phyloP scores from a whole-genome alignment of 2,113 vertebrate genomes.

The Vimba vimba region DNA sequence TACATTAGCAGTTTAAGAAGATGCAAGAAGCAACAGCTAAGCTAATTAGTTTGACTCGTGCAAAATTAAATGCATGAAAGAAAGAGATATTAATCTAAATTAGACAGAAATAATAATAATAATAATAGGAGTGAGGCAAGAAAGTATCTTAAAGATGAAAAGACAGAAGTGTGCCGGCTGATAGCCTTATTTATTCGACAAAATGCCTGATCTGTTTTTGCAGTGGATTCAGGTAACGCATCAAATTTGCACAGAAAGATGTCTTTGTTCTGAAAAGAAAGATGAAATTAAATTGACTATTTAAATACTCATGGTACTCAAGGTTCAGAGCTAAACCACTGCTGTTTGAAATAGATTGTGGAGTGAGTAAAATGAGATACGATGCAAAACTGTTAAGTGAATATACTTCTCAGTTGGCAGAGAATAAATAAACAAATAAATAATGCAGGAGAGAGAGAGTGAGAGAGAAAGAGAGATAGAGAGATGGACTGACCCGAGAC shows the following conservation, averaged over 20 bases:
- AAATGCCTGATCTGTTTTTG: background rate
- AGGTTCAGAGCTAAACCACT: background rate
- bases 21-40: background rate
- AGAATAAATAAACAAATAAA: background rate
- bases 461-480: slow-evolving; percentile 64
- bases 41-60: background rate
- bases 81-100: background rate
- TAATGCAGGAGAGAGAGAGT: slow-evolving; percentile 10
- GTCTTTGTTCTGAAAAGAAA: background rate
- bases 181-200: background rate
- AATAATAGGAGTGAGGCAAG: background rate
- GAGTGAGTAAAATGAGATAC: background rate
- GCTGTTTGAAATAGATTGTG: background rate
- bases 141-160: background rate
- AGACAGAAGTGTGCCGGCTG: slow-evolving; percentile 7
- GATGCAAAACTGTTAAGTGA: background rate
- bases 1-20: background rate
- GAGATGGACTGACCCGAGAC: slow-evolving; percentile 91
- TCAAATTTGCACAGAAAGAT: background rate
- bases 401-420: background rate
- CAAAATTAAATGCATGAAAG: background rate
- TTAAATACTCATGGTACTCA: background rate
- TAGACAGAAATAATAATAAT: background rate
- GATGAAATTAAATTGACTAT: background rate
- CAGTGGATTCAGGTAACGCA: background rate